These are phyloP conservation scores for Gymnocephalus cernua DNA, from an alignment of 2,113 vertebrate species.

Conservation along the genomic window DNA sequence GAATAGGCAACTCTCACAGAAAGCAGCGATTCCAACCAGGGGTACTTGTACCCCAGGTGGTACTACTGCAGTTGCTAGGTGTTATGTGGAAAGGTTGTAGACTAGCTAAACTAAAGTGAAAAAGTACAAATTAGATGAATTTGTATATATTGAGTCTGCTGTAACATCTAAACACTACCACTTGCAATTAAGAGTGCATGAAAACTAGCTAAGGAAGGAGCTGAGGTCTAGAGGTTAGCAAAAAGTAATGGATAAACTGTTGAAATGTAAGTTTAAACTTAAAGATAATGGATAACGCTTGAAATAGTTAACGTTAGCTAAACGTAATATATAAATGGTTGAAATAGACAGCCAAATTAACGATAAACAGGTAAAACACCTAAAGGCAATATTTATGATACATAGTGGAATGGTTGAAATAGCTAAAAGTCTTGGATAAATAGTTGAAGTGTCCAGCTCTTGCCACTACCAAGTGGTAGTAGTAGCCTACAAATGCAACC, in stretches of 20 bases:
- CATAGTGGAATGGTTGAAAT: neutral
- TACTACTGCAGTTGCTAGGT: neutral
- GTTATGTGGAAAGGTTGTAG: neutral
- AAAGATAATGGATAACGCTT: neutral
- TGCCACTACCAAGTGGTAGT: neutral
- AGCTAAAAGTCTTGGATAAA: neutral
- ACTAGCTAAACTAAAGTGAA: neutral
- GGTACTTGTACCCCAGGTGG: neutral
- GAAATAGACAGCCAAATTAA: neutral
- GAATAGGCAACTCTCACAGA: slow-evolving; percentile 3
- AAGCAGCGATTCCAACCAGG: neutral
- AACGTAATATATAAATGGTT: neutral
- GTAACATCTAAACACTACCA: neutral
- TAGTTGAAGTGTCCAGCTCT: neutral
- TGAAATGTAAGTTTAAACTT: neutral
- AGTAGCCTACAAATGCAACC: neutral
- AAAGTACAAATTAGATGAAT: neutral
- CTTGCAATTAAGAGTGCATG: neutral
- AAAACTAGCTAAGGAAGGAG: neutral
- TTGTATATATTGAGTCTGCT: neutral
- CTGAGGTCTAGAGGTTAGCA: neutral
- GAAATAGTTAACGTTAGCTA: neutral
- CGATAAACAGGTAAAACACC: neutral
- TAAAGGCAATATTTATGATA: neutral
- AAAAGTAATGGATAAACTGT: neutral